Conservation (phyloP, 2,888 invertebrate genomes). For the Apodemia hepburni region DNA sequence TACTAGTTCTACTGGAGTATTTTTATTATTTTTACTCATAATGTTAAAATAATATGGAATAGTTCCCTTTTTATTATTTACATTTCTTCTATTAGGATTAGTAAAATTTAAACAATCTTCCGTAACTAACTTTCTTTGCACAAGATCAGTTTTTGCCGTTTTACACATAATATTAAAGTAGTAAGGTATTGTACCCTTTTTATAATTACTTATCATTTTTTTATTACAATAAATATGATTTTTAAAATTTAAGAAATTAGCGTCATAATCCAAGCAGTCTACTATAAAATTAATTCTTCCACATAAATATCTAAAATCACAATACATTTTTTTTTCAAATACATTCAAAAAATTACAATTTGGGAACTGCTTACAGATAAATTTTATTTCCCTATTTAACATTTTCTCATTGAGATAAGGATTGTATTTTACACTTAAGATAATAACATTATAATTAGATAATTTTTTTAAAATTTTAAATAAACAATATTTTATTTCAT, state of each 20-base stretch:
- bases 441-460: neutral
- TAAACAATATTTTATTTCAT: neutral
- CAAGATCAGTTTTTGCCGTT: too few relatives aligned
- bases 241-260: neutral
- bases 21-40: too few relatives aligned
- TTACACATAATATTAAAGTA: neutral
- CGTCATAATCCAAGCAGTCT: neutral
- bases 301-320: neutral
- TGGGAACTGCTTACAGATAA: neutral
- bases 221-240: neutral
- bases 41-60: too few relatives aligned
- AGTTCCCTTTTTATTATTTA: too few relatives aligned
- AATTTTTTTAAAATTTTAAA: neutral
- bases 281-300: neutral
- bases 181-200: neutral
- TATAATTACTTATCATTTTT: neutral
- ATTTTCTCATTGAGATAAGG: neutral
- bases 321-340: neutral
- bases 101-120: too few relatives aligned
- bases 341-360: neutral
- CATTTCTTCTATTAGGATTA: too few relatives aligned
- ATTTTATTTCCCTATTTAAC: neutral
- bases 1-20: too few relatives aligned
- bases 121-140: too few relatives aligned
- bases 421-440: neutral